Percentiles rank a stretch among this genome's conserved stretches.
These are phyloP conservation scores for Scolopax mira DNA, from an alignment of 2,113 vertebrate genomes.

Conservation along the genomic window DNA sequence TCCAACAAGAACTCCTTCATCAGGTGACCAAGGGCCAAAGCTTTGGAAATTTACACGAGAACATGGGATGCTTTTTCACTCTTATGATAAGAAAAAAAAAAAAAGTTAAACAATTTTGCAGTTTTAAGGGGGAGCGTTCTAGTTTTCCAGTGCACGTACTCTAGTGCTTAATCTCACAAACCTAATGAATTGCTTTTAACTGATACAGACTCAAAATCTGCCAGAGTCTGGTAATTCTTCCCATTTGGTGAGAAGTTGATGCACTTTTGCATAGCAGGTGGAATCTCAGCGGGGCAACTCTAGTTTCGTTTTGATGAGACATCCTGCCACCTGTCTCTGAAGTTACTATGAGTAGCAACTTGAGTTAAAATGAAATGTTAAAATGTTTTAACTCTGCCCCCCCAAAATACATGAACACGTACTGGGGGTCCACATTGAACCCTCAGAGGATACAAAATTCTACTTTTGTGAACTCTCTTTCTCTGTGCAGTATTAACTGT, in stretches of 20 bases:
- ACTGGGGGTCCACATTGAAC: not conserved
- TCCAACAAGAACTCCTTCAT: not conserved
- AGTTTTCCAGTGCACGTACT: accelerated
- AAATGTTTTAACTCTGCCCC: not conserved
- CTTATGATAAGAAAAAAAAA: not conserved
- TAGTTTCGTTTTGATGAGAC: conserved; percentile 1
- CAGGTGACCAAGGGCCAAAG: not conserved
- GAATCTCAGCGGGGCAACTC: conserved; percentile 15
- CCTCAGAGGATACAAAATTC: not conserved
- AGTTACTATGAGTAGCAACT: not conserved
- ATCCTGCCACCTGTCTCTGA: conserved; percentile 16
- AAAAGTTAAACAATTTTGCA: not conserved
- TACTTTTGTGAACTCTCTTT: not conserved
- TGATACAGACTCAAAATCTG: not conserved
- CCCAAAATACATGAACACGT: not conserved
- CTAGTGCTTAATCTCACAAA: not conserved
- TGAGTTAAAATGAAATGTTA: not conserved
- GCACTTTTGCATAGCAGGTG: conserved; percentile 3
- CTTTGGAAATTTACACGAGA: not conserved
- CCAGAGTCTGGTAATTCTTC: not conserved
- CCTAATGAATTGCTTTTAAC: not conserved
- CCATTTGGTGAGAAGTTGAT: not conserved
- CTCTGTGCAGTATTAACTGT: not conserved
- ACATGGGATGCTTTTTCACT: not conserved
- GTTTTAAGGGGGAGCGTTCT: not conserved